Conservation (phyloP, 2,113 vertebrate species). For the Bos indicus region DNA sequence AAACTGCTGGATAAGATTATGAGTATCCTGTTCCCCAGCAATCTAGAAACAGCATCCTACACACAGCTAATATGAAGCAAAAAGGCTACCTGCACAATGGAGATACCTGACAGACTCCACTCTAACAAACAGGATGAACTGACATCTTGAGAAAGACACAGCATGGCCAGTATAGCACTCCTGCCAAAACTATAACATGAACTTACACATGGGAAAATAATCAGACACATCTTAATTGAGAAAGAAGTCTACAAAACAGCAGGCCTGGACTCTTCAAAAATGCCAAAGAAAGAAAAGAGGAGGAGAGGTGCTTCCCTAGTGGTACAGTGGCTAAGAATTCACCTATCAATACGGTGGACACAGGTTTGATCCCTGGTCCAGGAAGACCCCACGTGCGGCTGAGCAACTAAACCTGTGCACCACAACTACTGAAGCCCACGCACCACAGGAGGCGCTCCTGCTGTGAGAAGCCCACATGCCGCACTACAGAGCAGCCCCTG, state of each 20-base stretch:
- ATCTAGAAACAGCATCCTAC: not conserved
- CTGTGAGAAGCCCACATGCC: not conserved
- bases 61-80: not conserved
- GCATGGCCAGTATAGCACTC: not conserved
- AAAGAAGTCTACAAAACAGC: not conserved
- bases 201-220: not conserved
- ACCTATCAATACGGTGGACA: not conserved
- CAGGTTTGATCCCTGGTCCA: not conserved
- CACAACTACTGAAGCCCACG: not conserved
- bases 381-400: not conserved
- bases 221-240: not conserved
- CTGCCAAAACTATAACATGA: not conserved
- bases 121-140: not conserved
- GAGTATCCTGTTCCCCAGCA: not conserved
- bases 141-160: not conserved
- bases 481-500: not conserved
- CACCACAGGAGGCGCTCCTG: not conserved
- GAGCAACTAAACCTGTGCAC: not conserved
- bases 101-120: not conserved
- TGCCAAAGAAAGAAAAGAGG: not conserved
- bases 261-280: not conserved
- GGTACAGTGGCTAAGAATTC: not conserved
- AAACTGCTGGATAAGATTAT: not conserved
- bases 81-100: not conserved
- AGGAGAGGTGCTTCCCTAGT: not conserved